phyloP scores from a whole-genome alignment of 2,113 vertebrate genomes.

The Carollia perspicillata region DNA sequence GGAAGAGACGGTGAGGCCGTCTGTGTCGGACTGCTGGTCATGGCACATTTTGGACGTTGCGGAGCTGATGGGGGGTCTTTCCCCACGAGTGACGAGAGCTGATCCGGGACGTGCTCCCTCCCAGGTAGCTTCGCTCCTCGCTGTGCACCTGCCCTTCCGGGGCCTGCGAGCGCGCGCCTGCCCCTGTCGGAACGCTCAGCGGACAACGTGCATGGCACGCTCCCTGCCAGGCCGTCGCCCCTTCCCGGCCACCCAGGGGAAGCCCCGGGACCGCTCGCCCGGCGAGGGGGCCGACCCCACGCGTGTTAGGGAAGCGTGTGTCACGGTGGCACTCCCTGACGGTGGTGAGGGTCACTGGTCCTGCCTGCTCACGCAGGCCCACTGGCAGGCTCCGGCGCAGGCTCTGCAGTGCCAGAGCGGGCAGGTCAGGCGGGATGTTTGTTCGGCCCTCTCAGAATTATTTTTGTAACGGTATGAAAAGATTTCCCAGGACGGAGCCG shows the following conservation, averaged over 20 bases:
- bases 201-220: no score
- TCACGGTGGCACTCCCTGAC: no score
- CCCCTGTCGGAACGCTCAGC: not conserved
- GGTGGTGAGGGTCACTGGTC: no score
- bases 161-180: not conserved
- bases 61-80: not conserved
- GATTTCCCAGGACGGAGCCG: constrained; percentile 84
- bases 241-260: constrained; percentile 1
- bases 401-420: constrained; percentile 70
- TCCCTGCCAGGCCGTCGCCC: not conserved
- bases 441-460: constrained; percentile 80
- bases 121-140: rapidly evolving
- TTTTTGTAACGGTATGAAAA: constrained; percentile 80
- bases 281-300: no score
- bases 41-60: not conserved
- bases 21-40: not conserved
- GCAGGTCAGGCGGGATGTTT: constrained; percentile 77
- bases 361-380: not conserved
- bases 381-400: not conserved
- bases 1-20: not conserved
- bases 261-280: no score
- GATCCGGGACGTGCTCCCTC: not conserved
- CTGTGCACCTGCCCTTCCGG: not conserved
- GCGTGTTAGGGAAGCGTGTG: no score
- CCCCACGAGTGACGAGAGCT: not conserved